Percentiles rank a stretch among this genome's conserved stretches.
Conservation (phyloP, 2,888 invertebrate species). For the Lingula anatina region DNA sequence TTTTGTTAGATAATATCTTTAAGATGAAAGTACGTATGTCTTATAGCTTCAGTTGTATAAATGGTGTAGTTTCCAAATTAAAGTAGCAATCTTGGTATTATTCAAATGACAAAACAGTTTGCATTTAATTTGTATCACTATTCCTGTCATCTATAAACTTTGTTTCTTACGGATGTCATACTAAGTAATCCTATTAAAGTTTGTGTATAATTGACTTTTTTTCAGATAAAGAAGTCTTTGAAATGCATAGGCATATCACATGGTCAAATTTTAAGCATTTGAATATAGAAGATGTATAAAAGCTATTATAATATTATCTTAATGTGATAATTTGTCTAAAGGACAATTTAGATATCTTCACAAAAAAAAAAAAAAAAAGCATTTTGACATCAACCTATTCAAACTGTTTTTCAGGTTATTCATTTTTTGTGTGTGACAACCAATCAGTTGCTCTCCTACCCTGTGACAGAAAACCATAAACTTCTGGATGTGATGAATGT, state of each 20-base stretch:
- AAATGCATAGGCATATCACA: too few relatives aligned
- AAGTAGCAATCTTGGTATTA: neutral
- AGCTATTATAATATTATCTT: too few relatives aligned
- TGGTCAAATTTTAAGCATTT: too few relatives aligned
- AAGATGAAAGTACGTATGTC: conserved; percentile 27
- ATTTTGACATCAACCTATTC: too few relatives aligned
- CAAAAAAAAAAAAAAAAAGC: too few relatives aligned
- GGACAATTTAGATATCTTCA: too few relatives aligned
- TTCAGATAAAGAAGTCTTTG: too few relatives aligned
- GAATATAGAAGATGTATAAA: too few relatives aligned
- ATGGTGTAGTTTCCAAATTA: neutral
- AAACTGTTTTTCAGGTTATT: conserved; percentile 57
- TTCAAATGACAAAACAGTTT: neutral
- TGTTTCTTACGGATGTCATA: conserved; percentile 3
- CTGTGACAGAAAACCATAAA: conserved; percentile 60
- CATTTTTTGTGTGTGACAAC: conserved; percentile 65
- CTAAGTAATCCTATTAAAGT: conserved; percentile 2
- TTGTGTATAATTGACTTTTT: too few relatives aligned
- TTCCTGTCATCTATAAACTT: neutral
- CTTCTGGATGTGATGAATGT: conserved; percentile 59
- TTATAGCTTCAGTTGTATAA: neutral
- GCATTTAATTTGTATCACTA: neutral
- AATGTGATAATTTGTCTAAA: too few relatives aligned
- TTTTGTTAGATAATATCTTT: conserved; percentile 38
- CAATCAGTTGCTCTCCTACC: conserved; percentile 63